Base-by-base conservation (phyloP, 2,888 invertebrate species). In the Acholoe squamosa region DNA sequence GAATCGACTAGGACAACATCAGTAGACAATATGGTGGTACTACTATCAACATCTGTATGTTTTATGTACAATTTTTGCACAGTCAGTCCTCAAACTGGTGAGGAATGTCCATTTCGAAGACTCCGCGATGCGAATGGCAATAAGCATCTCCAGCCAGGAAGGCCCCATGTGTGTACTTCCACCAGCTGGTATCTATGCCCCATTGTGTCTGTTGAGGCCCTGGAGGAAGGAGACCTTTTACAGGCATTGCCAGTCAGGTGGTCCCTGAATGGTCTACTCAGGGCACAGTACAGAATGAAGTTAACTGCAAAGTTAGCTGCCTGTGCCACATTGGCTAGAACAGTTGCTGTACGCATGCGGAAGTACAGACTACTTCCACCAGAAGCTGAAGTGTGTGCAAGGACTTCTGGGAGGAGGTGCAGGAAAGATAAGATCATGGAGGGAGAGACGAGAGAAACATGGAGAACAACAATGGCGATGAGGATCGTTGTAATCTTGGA, bases 401-500 rank as follows among this genome's bases (percentile, higher is more conserved):
- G n/a, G 56, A 77, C 77, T 25, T 90, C 80, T 28, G 80, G 76
- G 12, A 90, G 80, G 54, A 90, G 54, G 5, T 67, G 76, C 80
- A 90, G 56, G 52, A 76, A 54, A 14, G 90, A 86, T 16, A 86
- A 12, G 54, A 86, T 54, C 86, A 86, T 90, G 52, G 90, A 90
- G 1, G 90, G 90, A 25, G 76, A 90, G 0, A 90, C 84, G 16
- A 76, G 76, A 19, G 80, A 16, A 1, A 90, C 54, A 54, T 90
- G 76, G 54, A 90, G 56, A 0, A 80, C 52, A 0, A 90, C 84
- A 33, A 90, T 90, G 84, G 90, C 51, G 34, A 90, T 76, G 25
- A 90, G 84, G 31, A 90, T 90, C 25, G 76, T 43, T 0, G 90
- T 90, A 25, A 90, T 90, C 52, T 90, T 90, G 19, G 90, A 90